Conservation (phyloP, 2,888 invertebrate species). For the Odontocolon sp. region DNA sequence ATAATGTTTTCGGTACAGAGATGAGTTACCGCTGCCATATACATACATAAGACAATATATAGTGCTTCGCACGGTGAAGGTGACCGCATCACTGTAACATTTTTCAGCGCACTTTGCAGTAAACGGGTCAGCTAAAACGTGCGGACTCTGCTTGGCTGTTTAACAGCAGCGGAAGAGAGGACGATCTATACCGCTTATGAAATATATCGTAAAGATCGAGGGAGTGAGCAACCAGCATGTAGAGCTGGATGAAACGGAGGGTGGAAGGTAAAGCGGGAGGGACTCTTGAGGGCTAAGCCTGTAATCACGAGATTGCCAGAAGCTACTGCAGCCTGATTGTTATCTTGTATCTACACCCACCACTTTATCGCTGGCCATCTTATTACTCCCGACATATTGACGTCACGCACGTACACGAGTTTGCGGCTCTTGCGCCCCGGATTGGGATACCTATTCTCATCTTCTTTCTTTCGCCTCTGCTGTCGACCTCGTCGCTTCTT, state of each 20-base stretch:
- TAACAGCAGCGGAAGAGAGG: slow-evolving; percentile 12
- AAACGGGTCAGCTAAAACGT: not conserved
- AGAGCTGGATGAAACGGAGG: slow-evolving; percentile 35
- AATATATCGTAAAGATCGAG: slow-evolving; percentile 71
- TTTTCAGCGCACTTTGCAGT: too few species aligned
- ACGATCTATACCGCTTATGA: slow-evolving; percentile 65
- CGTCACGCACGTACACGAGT: slow-evolving; percentile 77
- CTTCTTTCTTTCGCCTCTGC: slow-evolving; percentile 40
- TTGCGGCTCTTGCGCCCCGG: slow-evolving; percentile 54
- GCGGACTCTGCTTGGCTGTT: not conserved
- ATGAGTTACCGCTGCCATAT: too few species aligned
- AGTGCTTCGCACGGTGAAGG: too few species aligned
- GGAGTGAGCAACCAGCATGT: slow-evolving; percentile 27
- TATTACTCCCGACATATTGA: slow-evolving; percentile 80
- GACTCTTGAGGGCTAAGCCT: slow-evolving; percentile 74
- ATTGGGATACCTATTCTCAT: slow-evolving; percentile 43
- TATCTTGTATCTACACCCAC: slow-evolving; percentile 81
- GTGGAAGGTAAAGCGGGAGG: slow-evolving; percentile 40
- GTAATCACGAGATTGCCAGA: slow-evolving; percentile 80
- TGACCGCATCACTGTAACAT: too few species aligned
- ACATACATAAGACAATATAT: too few species aligned
- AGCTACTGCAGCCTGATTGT: slow-evolving; percentile 80
- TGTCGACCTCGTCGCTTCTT: slow-evolving; percentile 38
- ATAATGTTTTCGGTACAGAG: too few species aligned
- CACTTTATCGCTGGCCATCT: slow-evolving; percentile 80